Evolutionary conservation across 2,797 vertebrate species (phyloP).

Genomic region (Phoeniculus purpureus): DNA sequence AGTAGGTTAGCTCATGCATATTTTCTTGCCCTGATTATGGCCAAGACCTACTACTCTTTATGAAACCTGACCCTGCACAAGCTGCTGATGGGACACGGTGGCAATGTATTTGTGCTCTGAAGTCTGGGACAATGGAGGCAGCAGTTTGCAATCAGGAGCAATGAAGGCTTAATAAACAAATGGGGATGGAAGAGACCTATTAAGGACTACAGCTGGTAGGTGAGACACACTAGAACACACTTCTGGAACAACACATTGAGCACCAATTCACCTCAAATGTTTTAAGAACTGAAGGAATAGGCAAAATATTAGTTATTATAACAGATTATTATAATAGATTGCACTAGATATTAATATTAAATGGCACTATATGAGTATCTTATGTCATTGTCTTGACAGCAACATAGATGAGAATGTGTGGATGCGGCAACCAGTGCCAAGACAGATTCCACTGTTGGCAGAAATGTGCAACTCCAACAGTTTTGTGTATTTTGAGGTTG

Average conservation of each 20-base stretch:
- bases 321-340: too few species aligned
- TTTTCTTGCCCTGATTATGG: not conserved
- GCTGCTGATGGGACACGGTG: not conserved
- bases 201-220: fast-evolving
- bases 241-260: not conserved
- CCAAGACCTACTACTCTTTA: not conserved
- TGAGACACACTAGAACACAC: not conserved
- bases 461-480: not conserved
- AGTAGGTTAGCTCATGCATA: not conserved
- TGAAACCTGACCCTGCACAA: not conserved
- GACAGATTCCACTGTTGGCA: not conserved
- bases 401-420: not conserved
- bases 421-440: not conserved
- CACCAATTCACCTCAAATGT: not conserved
- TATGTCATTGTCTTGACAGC: not conserved
- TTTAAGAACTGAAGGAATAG: not conserved
- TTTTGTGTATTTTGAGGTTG: not conserved
- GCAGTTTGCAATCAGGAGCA: not conserved
- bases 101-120: not conserved
- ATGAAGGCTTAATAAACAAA: not conserved
- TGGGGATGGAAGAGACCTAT: not conserved
- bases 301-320: not conserved
- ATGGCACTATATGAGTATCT: not conserved
- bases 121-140: not conserved
- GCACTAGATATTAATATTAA: not conserved